These are phyloP conservation scores for Apostichopus californicus DNA, from an alignment of 35 echinoderm and acorn worm genomes.

Conservation along the genomic window DNA sequence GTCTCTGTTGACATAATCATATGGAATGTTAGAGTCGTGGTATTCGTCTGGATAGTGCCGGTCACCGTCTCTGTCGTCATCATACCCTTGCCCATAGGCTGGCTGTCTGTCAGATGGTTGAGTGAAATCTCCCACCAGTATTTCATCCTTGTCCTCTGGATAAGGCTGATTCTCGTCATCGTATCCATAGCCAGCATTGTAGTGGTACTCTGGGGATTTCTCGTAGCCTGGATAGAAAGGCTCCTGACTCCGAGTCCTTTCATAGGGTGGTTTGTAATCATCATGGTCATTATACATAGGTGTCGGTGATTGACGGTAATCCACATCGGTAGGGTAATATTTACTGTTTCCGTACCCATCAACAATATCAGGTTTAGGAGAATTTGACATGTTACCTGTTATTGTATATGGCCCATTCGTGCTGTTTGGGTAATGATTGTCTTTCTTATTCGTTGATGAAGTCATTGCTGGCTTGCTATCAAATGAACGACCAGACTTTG, in stretches of 20 bases:
- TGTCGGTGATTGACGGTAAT: not conserved
- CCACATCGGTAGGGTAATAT: not conserved
- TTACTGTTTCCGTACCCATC: not conserved
- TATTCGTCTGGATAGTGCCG: not conserved
- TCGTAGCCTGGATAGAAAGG: constrained; percentile 13
- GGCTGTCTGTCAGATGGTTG: constrained; percentile 31
- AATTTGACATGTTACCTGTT: constrained; percentile 9
- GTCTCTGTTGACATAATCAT: not conserved
- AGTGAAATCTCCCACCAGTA: constrained; percentile 36
- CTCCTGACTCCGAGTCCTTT: constrained; percentile 10
- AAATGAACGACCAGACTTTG: not conserved
- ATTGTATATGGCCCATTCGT: constrained; percentile 31
- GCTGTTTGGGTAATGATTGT: not conserved
- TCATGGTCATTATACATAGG: not conserved
- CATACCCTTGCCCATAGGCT: constrained; percentile 32
- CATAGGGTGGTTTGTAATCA: constrained; percentile 12
- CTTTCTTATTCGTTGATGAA: not conserved
- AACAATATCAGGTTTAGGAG: not conserved
- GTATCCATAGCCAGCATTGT: constrained; percentile 10
- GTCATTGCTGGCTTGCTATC: not conserved
- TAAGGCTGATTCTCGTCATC: constrained; percentile 22
- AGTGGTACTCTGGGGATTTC: not conserved
- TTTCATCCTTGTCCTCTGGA: not conserved
- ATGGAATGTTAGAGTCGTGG: not conserved
- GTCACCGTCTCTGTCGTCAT: not conserved